These are phyloP conservation scores for Euproctis similis DNA, from an alignment of 2,888 invertebrate species.

Conservation along the genomic window DNA sequence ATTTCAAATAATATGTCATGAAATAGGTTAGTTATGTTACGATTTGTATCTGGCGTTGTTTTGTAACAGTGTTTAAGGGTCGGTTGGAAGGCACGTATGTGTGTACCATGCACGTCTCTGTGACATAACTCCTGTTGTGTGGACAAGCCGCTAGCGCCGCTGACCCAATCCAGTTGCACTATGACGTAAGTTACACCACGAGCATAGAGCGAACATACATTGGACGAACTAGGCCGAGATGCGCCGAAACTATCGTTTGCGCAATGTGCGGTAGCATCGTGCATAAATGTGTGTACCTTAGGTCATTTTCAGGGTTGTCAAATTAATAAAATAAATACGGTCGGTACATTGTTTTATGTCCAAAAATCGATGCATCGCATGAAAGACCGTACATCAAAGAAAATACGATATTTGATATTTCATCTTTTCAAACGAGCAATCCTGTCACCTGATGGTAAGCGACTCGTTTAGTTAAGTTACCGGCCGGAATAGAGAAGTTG, in stretches of 20 bases:
- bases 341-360: too few relatives aligned
- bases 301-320: conserved; percentile 1
- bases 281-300: conserved; percentile 7
- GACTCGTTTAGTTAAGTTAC: too few relatives aligned
- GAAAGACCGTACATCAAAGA: too few relatives aligned
- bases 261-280: conserved; percentile 1
- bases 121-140: conserved; percentile 61
- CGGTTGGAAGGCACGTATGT: conserved; percentile 34
- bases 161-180: conserved; percentile 56
- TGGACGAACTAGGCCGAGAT: conserved; percentile 57
- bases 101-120: conserved; percentile 32
- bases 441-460: too few relatives aligned
- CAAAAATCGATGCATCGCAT: too few relatives aligned
- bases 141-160: conserved; percentile 41
- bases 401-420: too few relatives aligned
- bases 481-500: too few relatives aligned
- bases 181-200: conserved; percentile 44
- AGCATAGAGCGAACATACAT: conserved; percentile 27
- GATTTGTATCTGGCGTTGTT: conserved; percentile 17
- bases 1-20: conserved; percentile 9
- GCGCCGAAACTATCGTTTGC: conserved; percentile 22
- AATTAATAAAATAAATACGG: too few relatives aligned
- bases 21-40: conserved; percentile 11
- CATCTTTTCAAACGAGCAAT: too few relatives aligned
- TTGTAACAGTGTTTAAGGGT: conserved; percentile 24